Conservation (phyloP, 2,113 vertebrate species). For the Stegostoma tigrinum region DNA sequence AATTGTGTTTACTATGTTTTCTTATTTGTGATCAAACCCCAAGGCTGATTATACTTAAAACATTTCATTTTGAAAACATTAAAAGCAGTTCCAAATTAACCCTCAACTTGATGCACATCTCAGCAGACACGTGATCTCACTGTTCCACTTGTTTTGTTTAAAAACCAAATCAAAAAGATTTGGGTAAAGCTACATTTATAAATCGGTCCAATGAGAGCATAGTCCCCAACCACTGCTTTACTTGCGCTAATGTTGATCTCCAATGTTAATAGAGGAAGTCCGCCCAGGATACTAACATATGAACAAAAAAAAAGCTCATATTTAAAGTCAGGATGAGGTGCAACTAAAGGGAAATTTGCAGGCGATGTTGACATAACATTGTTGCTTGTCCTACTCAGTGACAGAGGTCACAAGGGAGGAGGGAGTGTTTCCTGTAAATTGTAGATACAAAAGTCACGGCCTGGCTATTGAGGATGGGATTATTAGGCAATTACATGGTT, state of each 20-base stretch:
- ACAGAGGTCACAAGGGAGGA: background rate
- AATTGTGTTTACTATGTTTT: constrained; percentile 10
- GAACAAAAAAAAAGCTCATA: background rate
- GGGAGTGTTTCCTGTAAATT: background rate
- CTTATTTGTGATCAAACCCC: constrained; percentile 26
- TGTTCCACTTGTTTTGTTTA: background rate
- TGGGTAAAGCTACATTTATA: background rate
- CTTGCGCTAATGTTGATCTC: too few species aligned
- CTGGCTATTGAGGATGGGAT: background rate
- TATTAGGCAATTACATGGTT: background rate
- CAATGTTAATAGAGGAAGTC: too few species aligned
- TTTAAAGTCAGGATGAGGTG: background rate
- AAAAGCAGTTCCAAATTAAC: background rate
- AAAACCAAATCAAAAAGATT: background rate
- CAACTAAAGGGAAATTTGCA: background rate
- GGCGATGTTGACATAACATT: constrained; percentile 1
- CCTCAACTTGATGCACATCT: background rate
- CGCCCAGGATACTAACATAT: background rate
- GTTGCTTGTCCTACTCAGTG: background rate
- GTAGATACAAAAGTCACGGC: background rate
- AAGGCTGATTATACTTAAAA: constrained; percentile 1
- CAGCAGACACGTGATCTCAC: background rate
- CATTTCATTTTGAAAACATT: constrained; percentile 15
- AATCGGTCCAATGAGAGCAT: background rate
- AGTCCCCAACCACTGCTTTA: background rate